phyloP scores from a whole-genome alignment of 2,888 invertebrate genomes.

The Boloria euphrosyne region DNA sequence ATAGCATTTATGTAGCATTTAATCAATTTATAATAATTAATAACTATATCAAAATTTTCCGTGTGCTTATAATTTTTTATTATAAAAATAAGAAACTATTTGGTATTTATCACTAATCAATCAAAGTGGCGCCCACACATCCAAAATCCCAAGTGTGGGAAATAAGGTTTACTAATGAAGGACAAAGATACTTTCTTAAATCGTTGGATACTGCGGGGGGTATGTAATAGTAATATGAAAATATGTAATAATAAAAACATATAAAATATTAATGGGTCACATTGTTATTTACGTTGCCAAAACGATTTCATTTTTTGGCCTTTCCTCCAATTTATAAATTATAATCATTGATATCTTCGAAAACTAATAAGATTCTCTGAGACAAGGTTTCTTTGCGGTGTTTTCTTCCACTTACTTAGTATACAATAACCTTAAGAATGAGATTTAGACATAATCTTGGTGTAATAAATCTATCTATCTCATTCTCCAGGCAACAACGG shows the following conservation, averaged over 20 bases:
- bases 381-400: too few relatives aligned
- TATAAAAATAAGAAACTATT: neutral
- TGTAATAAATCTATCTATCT: too few relatives aligned
- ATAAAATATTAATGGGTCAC: neutral
- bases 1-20: neutral
- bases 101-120: neutral
- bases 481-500: too few relatives aligned
- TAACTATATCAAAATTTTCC: conserved; percentile 23
- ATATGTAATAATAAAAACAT: neutral
- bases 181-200: conserved; percentile 67
- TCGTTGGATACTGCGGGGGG: conserved; percentile 66
- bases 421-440: too few relatives aligned
- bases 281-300: too few relatives aligned
- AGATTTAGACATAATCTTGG: too few relatives aligned
- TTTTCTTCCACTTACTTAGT: too few relatives aligned
- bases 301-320: too few relatives aligned
- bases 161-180: conserved; percentile 60
- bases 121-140: conserved; percentile 64
- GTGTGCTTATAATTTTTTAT: conserved; percentile 17
- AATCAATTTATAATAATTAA: neutral
- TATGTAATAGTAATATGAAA: conserved; percentile 42
- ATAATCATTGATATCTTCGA: too few relatives aligned
- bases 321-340: too few relatives aligned
- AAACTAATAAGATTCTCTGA: too few relatives aligned
- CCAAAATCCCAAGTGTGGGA: conserved; percentile 68